phyloP scores from a whole-genome alignment of 2,797 vertebrate genomes.

The Alca torda region DNA sequence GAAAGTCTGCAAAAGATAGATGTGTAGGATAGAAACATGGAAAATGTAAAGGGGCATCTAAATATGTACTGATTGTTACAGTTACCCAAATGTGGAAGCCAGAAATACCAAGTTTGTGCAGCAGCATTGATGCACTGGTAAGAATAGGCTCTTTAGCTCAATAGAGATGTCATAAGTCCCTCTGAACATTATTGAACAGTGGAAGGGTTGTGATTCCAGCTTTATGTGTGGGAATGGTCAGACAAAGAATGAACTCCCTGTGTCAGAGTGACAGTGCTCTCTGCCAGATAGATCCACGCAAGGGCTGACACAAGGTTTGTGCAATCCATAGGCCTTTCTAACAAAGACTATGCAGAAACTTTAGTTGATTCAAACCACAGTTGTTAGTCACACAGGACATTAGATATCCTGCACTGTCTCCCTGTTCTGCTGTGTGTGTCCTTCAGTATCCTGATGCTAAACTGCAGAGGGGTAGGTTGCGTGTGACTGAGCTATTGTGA shows the following conservation, averaged over 20 bases:
- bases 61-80: neutral
- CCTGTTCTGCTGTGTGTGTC: neutral
- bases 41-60: neutral
- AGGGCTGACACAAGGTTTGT: neutral
- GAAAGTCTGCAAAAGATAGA: neutral
- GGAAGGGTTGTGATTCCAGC: neutral
- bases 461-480: neutral
- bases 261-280: neutral
- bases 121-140: neutral
- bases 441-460: neutral
- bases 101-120: neutral
- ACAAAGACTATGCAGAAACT: neutral
- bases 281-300: neutral
- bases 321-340: neutral
- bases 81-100: neutral
- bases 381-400: neutral
- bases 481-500: neutral
- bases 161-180: neutral
- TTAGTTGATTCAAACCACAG: neutral
- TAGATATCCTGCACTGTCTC: neutral
- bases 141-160: neutral
- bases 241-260: neutral
- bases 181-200: neutral
- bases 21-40: neutral
- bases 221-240: neutral